A percentile compares a stretch with the other conserved stretches of the same genome.
Evolutionary conservation across 2,888 invertebrate genomes (phyloP).

Genomic region (Synanthedon tipuliformis): DNA sequence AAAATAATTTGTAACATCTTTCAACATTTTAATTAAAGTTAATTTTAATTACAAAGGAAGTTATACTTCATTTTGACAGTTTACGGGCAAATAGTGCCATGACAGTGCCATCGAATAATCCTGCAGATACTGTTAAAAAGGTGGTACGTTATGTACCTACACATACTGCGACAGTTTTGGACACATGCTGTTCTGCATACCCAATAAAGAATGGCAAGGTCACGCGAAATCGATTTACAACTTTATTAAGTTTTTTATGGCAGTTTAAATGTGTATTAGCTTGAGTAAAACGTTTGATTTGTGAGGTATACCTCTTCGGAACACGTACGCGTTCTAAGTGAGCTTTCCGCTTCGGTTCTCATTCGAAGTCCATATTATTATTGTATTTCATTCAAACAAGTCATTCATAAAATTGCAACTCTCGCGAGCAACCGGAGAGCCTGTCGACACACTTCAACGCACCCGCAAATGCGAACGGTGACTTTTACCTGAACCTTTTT

Average conservation of each 20-base stretch:
- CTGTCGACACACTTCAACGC: slow-evolving; percentile 40
- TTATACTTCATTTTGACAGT: too few species aligned
- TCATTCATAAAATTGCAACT: slow-evolving; percentile 67
- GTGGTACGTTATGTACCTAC: too few species aligned
- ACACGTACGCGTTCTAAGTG: slow-evolving; percentile 28
- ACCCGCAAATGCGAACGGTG: slow-evolving; percentile 29
- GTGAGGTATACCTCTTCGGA: slow-evolving; percentile 25
- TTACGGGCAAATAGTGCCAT: too few species aligned
- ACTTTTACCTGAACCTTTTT: slow-evolving; percentile 20
- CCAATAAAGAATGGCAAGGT: slow-evolving; percentile 5
- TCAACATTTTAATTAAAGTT: too few species aligned
- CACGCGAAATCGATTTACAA: slow-evolving; percentile 10
- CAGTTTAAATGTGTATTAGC: slow-evolving; percentile 34
- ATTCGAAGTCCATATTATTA: slow-evolving; percentile 36
- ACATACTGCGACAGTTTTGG: neutral
- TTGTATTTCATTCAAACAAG: slow-evolving; percentile 62
- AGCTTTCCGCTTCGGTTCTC: slow-evolving; percentile 37
- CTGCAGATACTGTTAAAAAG: too few species aligned
- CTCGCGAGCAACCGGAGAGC: slow-evolving; percentile 46
- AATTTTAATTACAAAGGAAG: too few species aligned
- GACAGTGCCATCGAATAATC: too few species aligned
- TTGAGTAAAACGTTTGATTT: slow-evolving; percentile 24
- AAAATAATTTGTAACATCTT: too few species aligned
- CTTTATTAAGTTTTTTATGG: slow-evolving; percentile 48
- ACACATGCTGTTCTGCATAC: neutral